These are phyloP conservation scores for Forbesichthys agassizii DNA, from an alignment of 2,113 vertebrate genomes.

Conservation along the genomic window DNA sequence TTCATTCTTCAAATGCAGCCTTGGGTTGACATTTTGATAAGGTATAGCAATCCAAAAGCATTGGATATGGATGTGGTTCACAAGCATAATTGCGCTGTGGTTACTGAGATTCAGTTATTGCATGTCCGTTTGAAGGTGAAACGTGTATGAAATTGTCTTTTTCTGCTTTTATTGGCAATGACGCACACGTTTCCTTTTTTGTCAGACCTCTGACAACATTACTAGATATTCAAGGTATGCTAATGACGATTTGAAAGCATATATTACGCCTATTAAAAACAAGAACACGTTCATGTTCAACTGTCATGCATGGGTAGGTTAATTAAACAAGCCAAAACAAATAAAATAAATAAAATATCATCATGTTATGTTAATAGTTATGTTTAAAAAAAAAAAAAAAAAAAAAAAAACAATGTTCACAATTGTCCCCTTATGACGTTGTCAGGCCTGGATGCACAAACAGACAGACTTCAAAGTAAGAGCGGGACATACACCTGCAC, in stretches of 20 bases:
- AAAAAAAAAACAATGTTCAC: slow-evolving; percentile 3
- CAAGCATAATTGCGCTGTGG: neutral
- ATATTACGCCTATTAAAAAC: neutral
- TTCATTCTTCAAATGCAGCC: slow-evolving; percentile 36
- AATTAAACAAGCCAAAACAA: neutral
- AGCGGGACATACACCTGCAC: slow-evolving; percentile 40
- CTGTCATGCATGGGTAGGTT: neutral
- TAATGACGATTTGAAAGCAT: neutral
- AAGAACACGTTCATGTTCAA: neutral
- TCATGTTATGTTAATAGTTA: neutral
- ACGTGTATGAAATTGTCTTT: slow-evolving; percentile 11
- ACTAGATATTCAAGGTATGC: neutral
- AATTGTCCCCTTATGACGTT: neutral
- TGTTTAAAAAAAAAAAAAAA: neutral
- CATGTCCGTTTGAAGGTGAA: neutral
- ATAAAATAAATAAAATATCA: neutral
- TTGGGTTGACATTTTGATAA: slow-evolving; percentile 37
- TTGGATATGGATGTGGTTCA: slow-evolving; percentile 14
- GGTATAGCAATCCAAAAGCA: slow-evolving; percentile 8
- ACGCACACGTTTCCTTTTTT: neutral
- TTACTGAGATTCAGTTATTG: slow-evolving; percentile 1
- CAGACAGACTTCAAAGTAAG: slow-evolving; percentile 42
- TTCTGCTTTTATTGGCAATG: neutral
- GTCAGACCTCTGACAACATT: too few species aligned
- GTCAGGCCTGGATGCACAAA: slow-evolving; percentile 24